phyloP scores from a whole-genome alignment of 1,140 invertebrate genomes.

The Procambarus clarkii region DNA sequence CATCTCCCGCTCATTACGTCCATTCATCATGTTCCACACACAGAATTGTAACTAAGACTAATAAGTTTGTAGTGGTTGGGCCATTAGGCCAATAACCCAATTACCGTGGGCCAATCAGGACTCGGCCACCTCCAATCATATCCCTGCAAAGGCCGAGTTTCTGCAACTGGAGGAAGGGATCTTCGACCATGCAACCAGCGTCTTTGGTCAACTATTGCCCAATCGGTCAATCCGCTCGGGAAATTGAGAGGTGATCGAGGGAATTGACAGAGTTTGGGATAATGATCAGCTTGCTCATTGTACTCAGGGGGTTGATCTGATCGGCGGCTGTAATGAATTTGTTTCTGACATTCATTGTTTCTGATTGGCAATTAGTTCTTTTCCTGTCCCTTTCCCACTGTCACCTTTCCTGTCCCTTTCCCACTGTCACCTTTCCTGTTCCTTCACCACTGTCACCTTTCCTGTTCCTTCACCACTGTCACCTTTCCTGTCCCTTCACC shows the following conservation, averaged over 20 bases:
- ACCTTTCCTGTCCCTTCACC: no score
- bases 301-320: constrained; percentile 6
- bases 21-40: constrained; percentile 1
- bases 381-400: not conserved
- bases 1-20: not conserved
- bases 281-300: not conserved
- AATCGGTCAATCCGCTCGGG: not conserved
- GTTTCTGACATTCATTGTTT: not conserved
- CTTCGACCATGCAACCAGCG: not conserved
- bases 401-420: no score
- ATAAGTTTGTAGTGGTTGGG: not conserved
- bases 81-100: not conserved
- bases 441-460: no score
- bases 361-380: not conserved
- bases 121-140: not conserved
- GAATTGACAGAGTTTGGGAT: constrained; percentile 5
- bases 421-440: no score
- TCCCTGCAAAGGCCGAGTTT: not conserved
- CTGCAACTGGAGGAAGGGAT: not conserved
- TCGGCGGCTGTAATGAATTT: not conserved
- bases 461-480: no score
- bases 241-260: not conserved
- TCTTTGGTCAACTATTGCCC: not conserved
- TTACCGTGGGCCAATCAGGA: no score
- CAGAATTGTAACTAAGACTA: not conserved